Evolutionary conservation across 2,113 vertebrate genomes (phyloP).

Genomic region (Todiramphus chloris): DNA sequence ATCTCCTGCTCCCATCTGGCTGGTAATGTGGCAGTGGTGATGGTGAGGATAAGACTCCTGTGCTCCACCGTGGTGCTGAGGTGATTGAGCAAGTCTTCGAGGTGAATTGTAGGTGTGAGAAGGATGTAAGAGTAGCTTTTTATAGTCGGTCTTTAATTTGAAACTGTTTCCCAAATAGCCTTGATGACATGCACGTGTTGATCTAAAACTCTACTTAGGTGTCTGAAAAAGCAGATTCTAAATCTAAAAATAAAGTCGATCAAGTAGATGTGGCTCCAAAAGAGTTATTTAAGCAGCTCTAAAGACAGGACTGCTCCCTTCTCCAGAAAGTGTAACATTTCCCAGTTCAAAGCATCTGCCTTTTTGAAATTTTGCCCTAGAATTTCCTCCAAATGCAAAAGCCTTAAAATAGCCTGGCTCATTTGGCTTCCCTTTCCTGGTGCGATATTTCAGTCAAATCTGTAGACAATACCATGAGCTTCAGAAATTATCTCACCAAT

Average conservation of each 20-base stretch:
- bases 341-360: conserved; percentile 46
- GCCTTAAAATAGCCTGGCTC: conserved; percentile 44
- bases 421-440: conserved; percentile 54
- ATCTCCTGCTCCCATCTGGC: not conserved
- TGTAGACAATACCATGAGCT: conserved; percentile 19
- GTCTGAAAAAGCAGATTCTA: conserved; percentile 28
- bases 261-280: conserved; percentile 12
- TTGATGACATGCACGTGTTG: not conserved
- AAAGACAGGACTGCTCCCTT: conserved; percentile 1
- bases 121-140: not conserved
- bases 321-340: not conserved
- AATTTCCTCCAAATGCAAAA: conserved; percentile 59
- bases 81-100: not conserved
- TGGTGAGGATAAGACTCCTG: not conserved
- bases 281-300: not conserved
- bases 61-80: not conserved
- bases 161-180: not conserved
- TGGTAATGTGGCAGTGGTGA: not conserved
- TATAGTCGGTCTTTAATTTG: not conserved
- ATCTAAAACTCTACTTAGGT: not conserved
- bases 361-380: conserved; percentile 53
- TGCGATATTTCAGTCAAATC: conserved; percentile 4
- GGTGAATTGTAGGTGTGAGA: not conserved
- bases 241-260: conserved; percentile 20
- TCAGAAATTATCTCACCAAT: conserved; percentile 46